These are phyloP conservation scores for Zygaena filipendulae DNA, from an alignment of 2,888 invertebrate genomes.

Conservation along the genomic window DNA sequence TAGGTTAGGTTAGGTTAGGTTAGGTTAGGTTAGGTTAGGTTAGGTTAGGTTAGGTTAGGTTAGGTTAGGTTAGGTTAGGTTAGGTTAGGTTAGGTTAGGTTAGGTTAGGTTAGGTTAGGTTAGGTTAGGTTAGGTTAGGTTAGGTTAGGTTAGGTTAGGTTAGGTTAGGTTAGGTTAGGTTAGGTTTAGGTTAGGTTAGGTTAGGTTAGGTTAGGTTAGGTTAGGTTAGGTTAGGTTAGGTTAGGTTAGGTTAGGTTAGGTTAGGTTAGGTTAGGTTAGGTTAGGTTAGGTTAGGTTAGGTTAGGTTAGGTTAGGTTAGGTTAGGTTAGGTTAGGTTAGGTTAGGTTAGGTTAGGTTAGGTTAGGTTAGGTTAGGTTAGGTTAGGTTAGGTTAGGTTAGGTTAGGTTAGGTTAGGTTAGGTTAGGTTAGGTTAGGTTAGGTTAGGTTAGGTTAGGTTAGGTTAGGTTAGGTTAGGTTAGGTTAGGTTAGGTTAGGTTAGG, in stretches of 20 bases:
- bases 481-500: conserved; percentile 1
- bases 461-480: conserved; percentile 1
- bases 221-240: conserved; percentile 1
- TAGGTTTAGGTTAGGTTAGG: too few relatives aligned
- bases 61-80: conserved; percentile 1
- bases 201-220: conserved; percentile 1
- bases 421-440: conserved; percentile 1
- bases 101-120: conserved; percentile 1
- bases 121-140: conserved; percentile 1
- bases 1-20: conserved; percentile 1
- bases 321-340: conserved; percentile 1
- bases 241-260: conserved; percentile 1
- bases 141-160: conserved; percentile 1
- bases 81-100: conserved; percentile 1
- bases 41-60: conserved; percentile 1
- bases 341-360: conserved; percentile 1
- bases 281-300: conserved; percentile 1
- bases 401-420: conserved; percentile 1
- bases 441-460: conserved; percentile 1
- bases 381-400: conserved; percentile 1
- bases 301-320: conserved; percentile 1
- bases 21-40: conserved; percentile 1
- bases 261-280: conserved; percentile 1
- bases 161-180: conserved; percentile 1
- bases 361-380: conserved; percentile 1